Evolutionary conservation across 2,888 invertebrate genomes (phyloP).

Genomic region (Panopea generosa): DNA sequence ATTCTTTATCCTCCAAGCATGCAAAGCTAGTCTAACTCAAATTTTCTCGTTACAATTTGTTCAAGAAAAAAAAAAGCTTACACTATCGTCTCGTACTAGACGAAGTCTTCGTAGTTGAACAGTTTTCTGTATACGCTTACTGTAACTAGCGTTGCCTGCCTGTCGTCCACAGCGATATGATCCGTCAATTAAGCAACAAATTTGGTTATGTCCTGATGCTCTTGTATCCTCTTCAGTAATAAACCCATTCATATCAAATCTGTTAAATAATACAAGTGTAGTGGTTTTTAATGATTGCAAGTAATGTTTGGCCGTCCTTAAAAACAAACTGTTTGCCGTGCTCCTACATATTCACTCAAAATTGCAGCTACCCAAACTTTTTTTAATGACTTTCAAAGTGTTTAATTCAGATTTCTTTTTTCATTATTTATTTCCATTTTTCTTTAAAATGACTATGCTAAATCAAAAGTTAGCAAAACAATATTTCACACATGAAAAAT

Average conservation of each 20-base stretch:
- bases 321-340: too few relatives aligned
- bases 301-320: background rate
- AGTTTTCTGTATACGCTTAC: constrained; percentile 98
- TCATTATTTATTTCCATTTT: too few relatives aligned
- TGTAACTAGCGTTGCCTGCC: constrained; percentile 98
- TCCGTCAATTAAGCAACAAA: constrained; percentile 94
- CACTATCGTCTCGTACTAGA: constrained; percentile 93
- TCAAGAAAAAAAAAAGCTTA: constrained; percentile 85
- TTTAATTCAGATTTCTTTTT: too few relatives aligned
- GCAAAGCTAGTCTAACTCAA: too few relatives aligned
- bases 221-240: constrained; percentile 78
- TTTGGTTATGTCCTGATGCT: constrained; percentile 77
- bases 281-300: background rate
- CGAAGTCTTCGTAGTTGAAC: constrained; percentile 96
- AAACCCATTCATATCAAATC: constrained; percentile 75
- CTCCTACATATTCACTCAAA: too few relatives aligned
- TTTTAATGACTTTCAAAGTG: too few relatives aligned
- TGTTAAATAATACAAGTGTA: background rate
- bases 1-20: too few relatives aligned
- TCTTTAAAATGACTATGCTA: too few relatives aligned
- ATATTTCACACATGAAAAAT: too few relatives aligned
- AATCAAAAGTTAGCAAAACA: too few relatives aligned
- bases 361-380: too few relatives aligned
- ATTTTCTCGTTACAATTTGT: too few relatives aligned
- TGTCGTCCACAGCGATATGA: constrained; percentile 93